Evolutionary conservation across 1,140 invertebrate species (phyloP).

Genomic region (Brachionus manjavacas): DNA sequence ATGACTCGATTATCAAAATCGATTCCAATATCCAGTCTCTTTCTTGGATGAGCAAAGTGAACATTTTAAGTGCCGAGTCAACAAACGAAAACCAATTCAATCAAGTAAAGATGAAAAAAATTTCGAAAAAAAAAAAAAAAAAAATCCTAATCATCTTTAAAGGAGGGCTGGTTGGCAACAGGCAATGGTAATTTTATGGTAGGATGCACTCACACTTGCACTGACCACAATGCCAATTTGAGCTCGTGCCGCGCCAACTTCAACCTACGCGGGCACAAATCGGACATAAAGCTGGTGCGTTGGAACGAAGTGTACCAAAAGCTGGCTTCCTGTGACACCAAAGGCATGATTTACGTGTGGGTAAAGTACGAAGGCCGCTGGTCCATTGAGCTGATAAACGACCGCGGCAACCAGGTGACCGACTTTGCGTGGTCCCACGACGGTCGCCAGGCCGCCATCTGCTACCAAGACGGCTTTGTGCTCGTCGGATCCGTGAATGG

Average conservation of each 20-base stretch:
- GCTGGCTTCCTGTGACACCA: slow-evolving; percentile 90
- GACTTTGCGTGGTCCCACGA: slow-evolving; percentile 98
- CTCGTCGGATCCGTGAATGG: slow-evolving; percentile 91
- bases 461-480: slow-evolving; percentile 94
- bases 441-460: slow-evolving; percentile 93
- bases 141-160: slow-evolving; percentile 71
- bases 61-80: slow-evolving; percentile 71
- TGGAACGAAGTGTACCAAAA: slow-evolving; percentile 99
- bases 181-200: slow-evolving; percentile 88
- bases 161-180: slow-evolving; percentile 94
- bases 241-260: slow-evolving; percentile 75
- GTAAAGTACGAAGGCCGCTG: slow-evolving; percentile 96
- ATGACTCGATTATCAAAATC: slow-evolving; percentile 58
- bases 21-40: slow-evolving; percentile 88
- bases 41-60: slow-evolving; percentile 96
- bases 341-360: slow-evolving; percentile 97
- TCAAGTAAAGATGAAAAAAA: not conserved
- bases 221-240: slow-evolving; percentile 60
- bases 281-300: slow-evolving; percentile 84
- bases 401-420: slow-evolving; percentile 73
- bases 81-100: not conserved
- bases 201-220: slow-evolving; percentile 81
- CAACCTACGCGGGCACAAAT: slow-evolving; percentile 89
- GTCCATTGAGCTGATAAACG: slow-evolving; percentile 98
- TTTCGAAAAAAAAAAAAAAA: slow-evolving; percentile 64